Evolutionary conservation across 2,113 vertebrate genomes (phyloP).

Genomic region (Nesospiza acunhae): DNA sequence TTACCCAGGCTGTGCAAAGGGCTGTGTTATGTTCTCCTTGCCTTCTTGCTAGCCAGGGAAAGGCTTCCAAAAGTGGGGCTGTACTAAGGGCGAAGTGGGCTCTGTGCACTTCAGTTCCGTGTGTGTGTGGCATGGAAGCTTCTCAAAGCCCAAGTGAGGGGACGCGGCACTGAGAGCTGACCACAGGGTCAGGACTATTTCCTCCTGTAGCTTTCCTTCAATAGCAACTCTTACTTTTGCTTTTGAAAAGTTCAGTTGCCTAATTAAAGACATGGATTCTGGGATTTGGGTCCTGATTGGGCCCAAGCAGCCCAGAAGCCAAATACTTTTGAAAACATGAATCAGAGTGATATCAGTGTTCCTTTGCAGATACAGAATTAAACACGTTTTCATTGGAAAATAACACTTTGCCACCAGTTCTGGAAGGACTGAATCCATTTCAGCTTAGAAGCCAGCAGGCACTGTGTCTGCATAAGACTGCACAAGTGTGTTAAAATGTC

Average conservation of each 20-base stretch:
- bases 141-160: neutral
- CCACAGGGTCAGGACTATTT: neutral
- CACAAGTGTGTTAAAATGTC: fast-evolving
- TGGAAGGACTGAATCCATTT: neutral
- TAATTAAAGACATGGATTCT: neutral
- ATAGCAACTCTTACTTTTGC: neutral
- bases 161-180: neutral
- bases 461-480: neutral
- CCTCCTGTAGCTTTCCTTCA: neutral
- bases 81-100: neutral
- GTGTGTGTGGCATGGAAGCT: fast-evolving
- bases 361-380: neutral
- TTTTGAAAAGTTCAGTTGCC: neutral
- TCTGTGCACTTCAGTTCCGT: neutral
- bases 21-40: neutral
- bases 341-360: neutral
- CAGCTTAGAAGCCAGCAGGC: neutral
- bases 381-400: neutral
- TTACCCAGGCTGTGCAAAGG: neutral
- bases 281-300: neutral
- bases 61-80: neutral
- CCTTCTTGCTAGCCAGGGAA: neutral
- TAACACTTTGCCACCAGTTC: neutral
- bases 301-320: neutral
- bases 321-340: neutral